phyloP scores from a whole-genome alignment of 2,113 vertebrate species.

The Epinephelus lanceolatus region DNA sequence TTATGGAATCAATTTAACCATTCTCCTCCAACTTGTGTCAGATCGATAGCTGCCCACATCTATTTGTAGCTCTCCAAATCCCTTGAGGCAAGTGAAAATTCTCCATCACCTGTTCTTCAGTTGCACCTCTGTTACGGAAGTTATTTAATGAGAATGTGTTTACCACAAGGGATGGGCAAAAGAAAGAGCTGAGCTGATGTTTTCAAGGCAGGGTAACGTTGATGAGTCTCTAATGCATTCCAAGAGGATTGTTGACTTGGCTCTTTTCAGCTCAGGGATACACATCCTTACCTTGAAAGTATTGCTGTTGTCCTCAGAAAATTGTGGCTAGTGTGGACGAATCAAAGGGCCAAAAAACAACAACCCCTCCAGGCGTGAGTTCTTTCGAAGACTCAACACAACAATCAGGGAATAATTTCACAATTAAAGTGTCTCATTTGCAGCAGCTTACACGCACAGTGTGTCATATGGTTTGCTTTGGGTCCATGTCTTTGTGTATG shows the following conservation, averaged over 20 bases:
- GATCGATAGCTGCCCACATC: constrained; percentile 46
- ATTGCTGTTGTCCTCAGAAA: constrained; percentile 67
- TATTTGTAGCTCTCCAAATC: constrained; percentile 20
- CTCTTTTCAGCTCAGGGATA: constrained; percentile 75
- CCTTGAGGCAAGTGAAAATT: constrained; percentile 36
- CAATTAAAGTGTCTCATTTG: constrained; percentile 39
- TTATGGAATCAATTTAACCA: constrained; percentile 4
- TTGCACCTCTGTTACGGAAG: constrained; percentile 67
- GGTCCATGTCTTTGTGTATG: constrained; percentile 28
- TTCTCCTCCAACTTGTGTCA: constrained; percentile 1
- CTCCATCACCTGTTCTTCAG: constrained; percentile 44
- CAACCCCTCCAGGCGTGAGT: constrained; percentile 24
- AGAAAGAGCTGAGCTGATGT: constrained; percentile 82
- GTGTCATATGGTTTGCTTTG: neutral
- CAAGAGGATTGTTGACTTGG: constrained; percentile 78
- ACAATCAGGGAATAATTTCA: constrained; percentile 18
- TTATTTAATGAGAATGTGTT: constrained; percentile 80
- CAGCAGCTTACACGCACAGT: constrained; percentile 24
- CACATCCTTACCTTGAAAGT: constrained; percentile 75
- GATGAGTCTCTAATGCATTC: constrained; percentile 81
- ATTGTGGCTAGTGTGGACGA: constrained; percentile 19
- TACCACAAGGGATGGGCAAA: constrained; percentile 72
- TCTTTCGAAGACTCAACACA: constrained; percentile 33
- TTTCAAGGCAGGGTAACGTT: constrained; percentile 74
- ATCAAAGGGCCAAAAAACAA: constrained; percentile 37